Evolutionary conservation across 2,113 vertebrate species (phyloP).

Genomic region (Promerops cafer): DNA sequence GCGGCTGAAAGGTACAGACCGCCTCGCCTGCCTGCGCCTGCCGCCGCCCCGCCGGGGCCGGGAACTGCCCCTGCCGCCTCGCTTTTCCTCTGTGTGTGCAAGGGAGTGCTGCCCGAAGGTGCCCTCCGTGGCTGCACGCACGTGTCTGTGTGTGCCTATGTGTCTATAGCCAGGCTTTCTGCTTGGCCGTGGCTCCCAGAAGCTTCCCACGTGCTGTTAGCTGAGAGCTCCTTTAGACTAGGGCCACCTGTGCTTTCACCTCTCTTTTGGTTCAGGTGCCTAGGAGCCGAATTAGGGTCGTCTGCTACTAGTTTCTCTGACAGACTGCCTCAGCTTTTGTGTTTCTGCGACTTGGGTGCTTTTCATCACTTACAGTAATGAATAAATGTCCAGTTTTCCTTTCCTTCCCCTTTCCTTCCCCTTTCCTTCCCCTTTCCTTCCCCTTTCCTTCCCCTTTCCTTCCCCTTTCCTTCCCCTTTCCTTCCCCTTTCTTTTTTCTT

Average conservation of each 20-base stretch:
- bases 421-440: too few relatives aligned
- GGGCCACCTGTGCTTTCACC: background rate
- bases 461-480: too few relatives aligned
- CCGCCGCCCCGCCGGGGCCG: too few relatives aligned
- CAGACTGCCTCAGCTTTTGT: background rate
- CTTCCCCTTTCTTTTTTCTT: too few relatives aligned
- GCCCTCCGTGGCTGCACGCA: background rate
- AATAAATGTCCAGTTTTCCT: background rate
- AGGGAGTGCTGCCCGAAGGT: background rate
- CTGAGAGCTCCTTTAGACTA: fast-evolving
- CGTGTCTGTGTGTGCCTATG: fast-evolving
- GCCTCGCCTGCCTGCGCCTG: background rate
- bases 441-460: too few relatives aligned
- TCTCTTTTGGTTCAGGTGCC: background rate
- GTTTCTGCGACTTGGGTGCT: background rate
- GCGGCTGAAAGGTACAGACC: constrained; percentile 83
- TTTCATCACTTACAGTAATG: background rate
- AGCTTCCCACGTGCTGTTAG: background rate
- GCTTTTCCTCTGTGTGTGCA: background rate
- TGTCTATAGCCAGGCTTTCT: background rate
- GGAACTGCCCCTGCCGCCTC: background rate
- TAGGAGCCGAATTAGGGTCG: background rate
- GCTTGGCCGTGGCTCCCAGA: fast-evolving
- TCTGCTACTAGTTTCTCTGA: background rate
- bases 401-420: too few relatives aligned